These are phyloP conservation scores for Odontomyia ornata DNA, from an alignment of 2,888 invertebrate genomes.

Conservation along the genomic window DNA sequence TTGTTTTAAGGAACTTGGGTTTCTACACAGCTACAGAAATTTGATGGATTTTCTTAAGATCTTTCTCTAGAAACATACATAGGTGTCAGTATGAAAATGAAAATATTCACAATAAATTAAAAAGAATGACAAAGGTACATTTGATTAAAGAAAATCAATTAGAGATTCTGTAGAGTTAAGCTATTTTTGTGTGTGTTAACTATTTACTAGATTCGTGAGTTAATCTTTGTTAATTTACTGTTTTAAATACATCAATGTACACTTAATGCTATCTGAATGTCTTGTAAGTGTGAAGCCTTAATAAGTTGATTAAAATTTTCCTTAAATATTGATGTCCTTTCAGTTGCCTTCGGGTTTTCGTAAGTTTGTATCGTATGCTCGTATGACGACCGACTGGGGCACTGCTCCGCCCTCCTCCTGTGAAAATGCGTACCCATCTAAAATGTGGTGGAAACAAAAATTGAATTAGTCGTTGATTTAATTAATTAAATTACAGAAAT, in stretches of 20 bases:
- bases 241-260: neutral
- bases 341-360: slow-evolving; percentile 78
- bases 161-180: too few species aligned
- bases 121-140: too few species aligned
- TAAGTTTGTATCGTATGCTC: slow-evolving; percentile 93
- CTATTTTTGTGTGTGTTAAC: too few species aligned
- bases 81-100: too few species aligned
- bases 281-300: slow-evolving; percentile 29
- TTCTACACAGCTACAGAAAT: too few species aligned
- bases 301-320: slow-evolving; percentile 33
- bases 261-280: slow-evolving; percentile 41
- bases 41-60: too few species aligned
- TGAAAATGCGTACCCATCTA: slow-evolving; percentile 98
- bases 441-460: neutral
- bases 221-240: too few species aligned
- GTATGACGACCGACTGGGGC: slow-evolving; percentile 92
- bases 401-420: slow-evolving; percentile 98
- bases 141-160: too few species aligned
- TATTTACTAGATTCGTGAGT: too few species aligned
- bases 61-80: too few species aligned
- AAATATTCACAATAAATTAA: too few species aligned
- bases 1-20: too few species aligned
- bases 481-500: neutral
- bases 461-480: neutral
- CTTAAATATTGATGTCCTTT: slow-evolving; percentile 32